Percentiles rank a stretch among this genome's conserved stretches.
Conservation (phyloP, 1,140 invertebrate species). For the Hetaerina americana region DNA sequence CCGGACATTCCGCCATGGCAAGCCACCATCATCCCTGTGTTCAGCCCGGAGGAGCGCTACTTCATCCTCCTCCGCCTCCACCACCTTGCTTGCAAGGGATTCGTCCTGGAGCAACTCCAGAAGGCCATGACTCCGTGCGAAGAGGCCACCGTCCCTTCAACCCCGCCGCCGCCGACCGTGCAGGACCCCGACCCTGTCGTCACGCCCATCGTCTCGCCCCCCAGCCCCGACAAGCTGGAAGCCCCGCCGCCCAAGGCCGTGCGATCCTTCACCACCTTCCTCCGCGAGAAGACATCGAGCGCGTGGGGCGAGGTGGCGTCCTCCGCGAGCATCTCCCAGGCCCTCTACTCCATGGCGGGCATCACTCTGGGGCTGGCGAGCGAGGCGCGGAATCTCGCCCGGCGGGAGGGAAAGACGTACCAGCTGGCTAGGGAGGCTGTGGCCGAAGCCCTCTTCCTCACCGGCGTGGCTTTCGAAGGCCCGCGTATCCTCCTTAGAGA, state of each 20-base stretch:
- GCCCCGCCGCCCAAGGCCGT: not conserved
- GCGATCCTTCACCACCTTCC: not conserved
- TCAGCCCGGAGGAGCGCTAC: constrained; percentile 41
- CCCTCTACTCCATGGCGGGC: not conserved
- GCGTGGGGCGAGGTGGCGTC: not conserved
- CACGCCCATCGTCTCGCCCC: not conserved
- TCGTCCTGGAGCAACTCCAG: not conserved
- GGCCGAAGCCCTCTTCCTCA: constrained; percentile 40
- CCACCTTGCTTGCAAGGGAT: constrained; percentile 33
- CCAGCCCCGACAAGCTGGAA: not conserved
- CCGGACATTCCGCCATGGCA: constrained; percentile 61
- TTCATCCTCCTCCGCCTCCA: constrained; percentile 61
- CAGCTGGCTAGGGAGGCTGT: constrained; percentile 35
- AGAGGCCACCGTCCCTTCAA: not conserved
- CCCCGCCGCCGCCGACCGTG: not conserved
- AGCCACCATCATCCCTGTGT: constrained; percentile 53
- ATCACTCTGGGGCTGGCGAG: not conserved
- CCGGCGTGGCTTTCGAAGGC: constrained; percentile 36
- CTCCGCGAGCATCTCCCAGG: not conserved
- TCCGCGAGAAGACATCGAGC: not conserved
- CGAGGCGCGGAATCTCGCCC: not conserved
- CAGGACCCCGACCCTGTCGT: not conserved
- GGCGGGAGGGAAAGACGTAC: not conserved
- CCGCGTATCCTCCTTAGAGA: constrained; percentile 43
- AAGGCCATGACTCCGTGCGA: not conserved